phyloP scores from a whole-genome alignment of 2,888 invertebrate species.

The Pristionchus arcanus region DNA sequence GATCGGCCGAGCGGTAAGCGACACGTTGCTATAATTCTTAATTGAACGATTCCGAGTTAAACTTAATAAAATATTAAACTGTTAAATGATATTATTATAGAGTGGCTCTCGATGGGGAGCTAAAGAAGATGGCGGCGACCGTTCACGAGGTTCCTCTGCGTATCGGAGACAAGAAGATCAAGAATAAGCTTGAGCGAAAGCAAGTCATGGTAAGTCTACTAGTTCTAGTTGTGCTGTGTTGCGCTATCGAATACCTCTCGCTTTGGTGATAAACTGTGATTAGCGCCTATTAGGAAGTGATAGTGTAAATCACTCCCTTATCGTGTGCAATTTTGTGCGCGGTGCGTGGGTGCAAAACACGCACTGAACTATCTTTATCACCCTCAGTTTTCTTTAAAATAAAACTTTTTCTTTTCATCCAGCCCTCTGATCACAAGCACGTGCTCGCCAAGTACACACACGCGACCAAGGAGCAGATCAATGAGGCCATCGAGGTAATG shows the following conservation, averaged over 20 bases:
- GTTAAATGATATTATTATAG: constrained; percentile 10
- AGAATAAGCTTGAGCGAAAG: constrained; percentile 81
- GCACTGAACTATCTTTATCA: background rate
- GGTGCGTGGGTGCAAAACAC: constrained; percentile 11
- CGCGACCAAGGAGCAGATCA: constrained; percentile 89
- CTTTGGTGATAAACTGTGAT: background rate
- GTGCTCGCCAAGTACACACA: constrained; percentile 94
- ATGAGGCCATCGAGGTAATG: constrained; percentile 83
- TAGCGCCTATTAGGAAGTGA: background rate
- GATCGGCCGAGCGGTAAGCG: constrained; percentile 88
- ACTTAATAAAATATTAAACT: background rate
- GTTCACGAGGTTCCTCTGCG: constrained; percentile 90
- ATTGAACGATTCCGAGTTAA: constrained; percentile 20
- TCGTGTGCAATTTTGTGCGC: constrained; percentile 7
- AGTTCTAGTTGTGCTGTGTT: constrained; percentile 53
- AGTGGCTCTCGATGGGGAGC: constrained; percentile 62
- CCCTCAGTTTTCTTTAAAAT: background rate
- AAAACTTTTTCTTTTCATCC: constrained; percentile 80
- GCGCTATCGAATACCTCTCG: background rate
- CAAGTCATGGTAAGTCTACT: constrained; percentile 85
- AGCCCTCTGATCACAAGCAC: constrained; percentile 93
- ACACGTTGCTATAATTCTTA: background rate
- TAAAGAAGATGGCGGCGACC: constrained; percentile 57
- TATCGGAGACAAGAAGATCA: constrained; percentile 90
- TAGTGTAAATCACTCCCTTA: background rate